Percentiles rank a stretch among this genome's conserved stretches.
phyloP scores from a whole-genome alignment of 2,888 invertebrate genomes.

The Aromia moschata region DNA sequence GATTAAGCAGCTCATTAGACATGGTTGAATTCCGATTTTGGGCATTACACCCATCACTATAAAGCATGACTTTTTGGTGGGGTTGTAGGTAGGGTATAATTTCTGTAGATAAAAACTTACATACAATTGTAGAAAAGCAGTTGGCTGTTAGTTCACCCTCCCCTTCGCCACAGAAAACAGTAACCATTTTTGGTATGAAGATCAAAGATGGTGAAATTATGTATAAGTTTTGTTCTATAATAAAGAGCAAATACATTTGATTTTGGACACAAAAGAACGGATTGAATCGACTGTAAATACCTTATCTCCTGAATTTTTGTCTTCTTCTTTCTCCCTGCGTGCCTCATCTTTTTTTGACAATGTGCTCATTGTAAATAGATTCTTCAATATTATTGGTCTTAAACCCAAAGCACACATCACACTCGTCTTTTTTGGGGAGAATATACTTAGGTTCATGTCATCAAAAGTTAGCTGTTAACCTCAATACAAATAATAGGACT shows the following conservation, averaged over 20 bases:
- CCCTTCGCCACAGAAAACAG: neutral
- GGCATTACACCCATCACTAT: neutral
- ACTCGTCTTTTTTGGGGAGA: conserved; percentile 21
- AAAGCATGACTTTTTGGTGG: neutral
- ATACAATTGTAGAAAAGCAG: neutral
- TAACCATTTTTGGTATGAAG: neutral
- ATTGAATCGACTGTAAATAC: neutral
- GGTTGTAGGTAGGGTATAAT: neutral
- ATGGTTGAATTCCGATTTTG: neutral
- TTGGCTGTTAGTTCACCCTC: neutral
- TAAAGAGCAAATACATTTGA: neutral
- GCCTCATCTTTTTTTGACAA: neutral
- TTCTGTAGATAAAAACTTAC: neutral
- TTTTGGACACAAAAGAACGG: neutral
- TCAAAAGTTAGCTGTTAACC: too few relatives aligned
- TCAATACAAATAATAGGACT: too few relatives aligned
- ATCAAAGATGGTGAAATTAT: neutral
- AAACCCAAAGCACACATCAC: conserved; percentile 2
- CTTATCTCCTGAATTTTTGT: neutral
- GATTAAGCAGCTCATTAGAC: neutral
- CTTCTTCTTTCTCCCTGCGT: neutral
- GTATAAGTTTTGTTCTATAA: neutral
- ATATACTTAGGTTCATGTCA: conserved; percentile 8
- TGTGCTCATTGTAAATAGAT: neutral
- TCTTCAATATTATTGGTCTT: neutral